Evolutionary conservation across 2,113 vertebrate species (phyloP).

Genomic region (Tiliqua scincoides): DNA sequence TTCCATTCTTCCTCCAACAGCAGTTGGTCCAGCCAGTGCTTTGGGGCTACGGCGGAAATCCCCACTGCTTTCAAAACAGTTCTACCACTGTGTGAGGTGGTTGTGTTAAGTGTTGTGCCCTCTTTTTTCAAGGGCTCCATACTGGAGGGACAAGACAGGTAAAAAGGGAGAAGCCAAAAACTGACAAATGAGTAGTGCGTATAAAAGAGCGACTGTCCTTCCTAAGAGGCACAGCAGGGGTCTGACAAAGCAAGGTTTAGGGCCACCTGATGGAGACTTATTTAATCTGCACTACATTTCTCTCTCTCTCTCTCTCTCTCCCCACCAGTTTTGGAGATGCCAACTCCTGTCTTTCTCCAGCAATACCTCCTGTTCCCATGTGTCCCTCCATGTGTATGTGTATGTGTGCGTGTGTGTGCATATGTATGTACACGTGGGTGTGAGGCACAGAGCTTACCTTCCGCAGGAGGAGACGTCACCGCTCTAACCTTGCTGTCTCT

Average conservation of each 20-base stretch:
- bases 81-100: background rate
- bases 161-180: background rate
- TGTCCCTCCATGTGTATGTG: background rate
- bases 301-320: slow-evolving; percentile 67
- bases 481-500: slow-evolving; percentile 28
- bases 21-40: background rate
- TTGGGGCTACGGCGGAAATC: background rate
- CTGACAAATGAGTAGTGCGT: background rate
- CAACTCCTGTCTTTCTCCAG: slow-evolving; percentile 58
- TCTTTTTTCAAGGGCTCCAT: background rate
- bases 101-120: background rate
- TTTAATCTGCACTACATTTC: slow-evolving; percentile 32
- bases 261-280: background rate
- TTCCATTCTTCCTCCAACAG: background rate
- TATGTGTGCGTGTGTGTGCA: background rate
- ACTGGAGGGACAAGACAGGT: background rate
- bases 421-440: background rate
- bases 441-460: slow-evolving; percentile 45
- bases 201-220: background rate
- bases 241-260: background rate
- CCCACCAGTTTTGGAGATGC: slow-evolving; percentile 60
- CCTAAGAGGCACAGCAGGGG: background rate
- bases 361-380: slow-evolving; percentile 34
- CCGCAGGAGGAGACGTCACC: slow-evolving; percentile 47
- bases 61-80: background rate